Evolutionary conservation across 92 coral and sea anemone genomes (phyloP).

Genomic region (Epizoanthus scotinus): DNA sequence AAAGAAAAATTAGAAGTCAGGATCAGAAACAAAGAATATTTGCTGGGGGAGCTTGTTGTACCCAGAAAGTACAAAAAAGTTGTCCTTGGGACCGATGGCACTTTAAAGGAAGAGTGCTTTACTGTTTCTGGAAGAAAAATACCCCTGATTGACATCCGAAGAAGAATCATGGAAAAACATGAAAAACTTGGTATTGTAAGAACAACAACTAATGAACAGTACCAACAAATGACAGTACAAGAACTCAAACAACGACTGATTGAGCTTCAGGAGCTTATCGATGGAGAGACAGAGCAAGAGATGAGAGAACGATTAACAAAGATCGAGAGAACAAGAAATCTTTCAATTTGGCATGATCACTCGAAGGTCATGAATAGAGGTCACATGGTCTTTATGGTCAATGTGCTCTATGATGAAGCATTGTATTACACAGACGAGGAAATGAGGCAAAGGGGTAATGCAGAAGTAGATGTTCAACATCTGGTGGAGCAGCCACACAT

Average conservation of each 20-base stretch:
- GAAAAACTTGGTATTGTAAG: background rate
- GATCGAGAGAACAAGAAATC: slow-evolving; percentile 23
- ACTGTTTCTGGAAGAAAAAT: slow-evolving; percentile 44
- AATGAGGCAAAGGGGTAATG: background rate
- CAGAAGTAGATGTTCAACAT: slow-evolving; percentile 53
- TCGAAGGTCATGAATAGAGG: slow-evolving; percentile 43
- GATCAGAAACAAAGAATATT: no score
- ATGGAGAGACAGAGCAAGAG: background rate
- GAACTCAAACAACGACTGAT: slow-evolving; percentile 1
- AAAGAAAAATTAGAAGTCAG: slow-evolving; percentile 3
- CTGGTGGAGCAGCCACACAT: slow-evolving; percentile 60
- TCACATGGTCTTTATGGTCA: slow-evolving; percentile 47
- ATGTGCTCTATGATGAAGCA: slow-evolving; percentile 44
- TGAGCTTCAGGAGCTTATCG: no score
- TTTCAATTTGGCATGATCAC: slow-evolving; percentile 46
- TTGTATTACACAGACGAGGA: slow-evolving; percentile 26
- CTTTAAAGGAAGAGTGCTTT: slow-evolving; percentile 20
- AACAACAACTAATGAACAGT: slow-evolving; percentile 1
- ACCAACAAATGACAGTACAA: slow-evolving; percentile 15
- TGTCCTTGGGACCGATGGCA: slow-evolving; percentile 23
- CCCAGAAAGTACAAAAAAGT: slow-evolving; percentile 19
- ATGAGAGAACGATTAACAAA: background rate
- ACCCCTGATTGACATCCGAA: slow-evolving; percentile 18
- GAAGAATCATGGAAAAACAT: background rate
- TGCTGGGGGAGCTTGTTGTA: slow-evolving; percentile 1